Evolutionary conservation across 2,797 vertebrate species (phyloP), one percentile per base, ranked within the genome.

Genomic region (Danio tinwini): DNA sequence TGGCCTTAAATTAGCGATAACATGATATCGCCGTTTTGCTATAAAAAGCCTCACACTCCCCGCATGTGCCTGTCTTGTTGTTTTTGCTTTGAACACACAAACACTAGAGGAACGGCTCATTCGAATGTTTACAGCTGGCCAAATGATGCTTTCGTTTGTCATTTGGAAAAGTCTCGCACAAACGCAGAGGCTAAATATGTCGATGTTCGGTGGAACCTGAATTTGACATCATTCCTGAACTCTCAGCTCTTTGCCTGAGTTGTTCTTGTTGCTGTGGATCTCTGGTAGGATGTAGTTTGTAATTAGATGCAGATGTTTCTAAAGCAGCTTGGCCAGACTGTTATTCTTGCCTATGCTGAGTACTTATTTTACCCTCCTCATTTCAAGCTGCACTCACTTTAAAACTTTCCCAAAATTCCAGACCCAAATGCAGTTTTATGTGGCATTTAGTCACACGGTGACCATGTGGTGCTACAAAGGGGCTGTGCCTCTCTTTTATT

Each of bases 251-350:
- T 89, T 87, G 87, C 91, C 91, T 82, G 88, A 90, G 89, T 93
- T 94, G 91, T 94, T 93, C 93, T 91, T 90, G 89, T 91, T 91
- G 78, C 90, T 89, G 84, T 91, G 93, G 93, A 93, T 90, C 92
- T 93, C 56, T 85, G 84, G 89, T 87, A 93, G 94, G 95, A 97
- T 96, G 94, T 94, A 93, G 94, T 93, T 95, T 92, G 94, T 97
- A 97, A 99, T 97, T 96, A 95, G 95, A 95, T 94, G 92, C 97
- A 98, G 96, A 95, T 98, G 97, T 93, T 93, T 91, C 81, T 83
- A 93, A 92, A 91, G 91, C 93, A 88, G 89, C 93, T 89, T 82
- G 90, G 93, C 93, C 94, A 95, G 94, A 95, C 94, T 97, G 96
- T 98, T 98, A 93, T 97, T 98, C 94, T 97, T 97, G 96, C 96